phyloP scores from a whole-genome alignment of 1,140 invertebrate species.

The Portunus trituberculatus region DNA sequence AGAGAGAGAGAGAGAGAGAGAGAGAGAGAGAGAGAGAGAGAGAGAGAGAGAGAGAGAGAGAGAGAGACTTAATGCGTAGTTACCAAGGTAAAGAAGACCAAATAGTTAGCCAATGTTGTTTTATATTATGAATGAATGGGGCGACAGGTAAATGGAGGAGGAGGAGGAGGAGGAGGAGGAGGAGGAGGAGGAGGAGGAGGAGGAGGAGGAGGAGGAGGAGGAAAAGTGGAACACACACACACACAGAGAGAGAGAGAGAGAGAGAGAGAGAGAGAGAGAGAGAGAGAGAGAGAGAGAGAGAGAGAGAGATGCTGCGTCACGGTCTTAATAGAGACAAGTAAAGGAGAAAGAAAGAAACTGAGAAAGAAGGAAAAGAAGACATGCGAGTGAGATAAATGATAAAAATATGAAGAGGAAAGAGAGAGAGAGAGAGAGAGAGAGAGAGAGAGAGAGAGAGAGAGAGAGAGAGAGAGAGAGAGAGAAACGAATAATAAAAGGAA shows the following conservation, averaged over 20 bases:
- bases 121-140: background rate
- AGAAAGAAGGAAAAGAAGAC: too few species aligned
- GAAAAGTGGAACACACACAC: background rate
- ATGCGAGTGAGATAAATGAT: too few species aligned
- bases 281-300: slow-evolving; percentile 43
- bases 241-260: background rate
- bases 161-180: too few species aligned
- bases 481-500: too few species aligned
- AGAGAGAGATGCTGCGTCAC: slow-evolving; percentile 15
- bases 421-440: too few species aligned
- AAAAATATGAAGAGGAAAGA: too few species aligned
- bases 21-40: background rate
- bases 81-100: background rate
- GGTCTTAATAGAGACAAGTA: background rate
- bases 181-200: background rate
- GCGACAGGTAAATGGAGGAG: background rate
- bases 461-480: too few species aligned
- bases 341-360: background rate
- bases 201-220: slow-evolving; percentile 8
- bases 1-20: slow-evolving; percentile 2
- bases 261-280: slow-evolving; percentile 31
- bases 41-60: slow-evolving; percentile 23
- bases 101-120: background rate
- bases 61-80: background rate
- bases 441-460: too few species aligned